Conservation (phyloP, 2,797 vertebrate species). For the Linurgus olivaceus region DNA sequence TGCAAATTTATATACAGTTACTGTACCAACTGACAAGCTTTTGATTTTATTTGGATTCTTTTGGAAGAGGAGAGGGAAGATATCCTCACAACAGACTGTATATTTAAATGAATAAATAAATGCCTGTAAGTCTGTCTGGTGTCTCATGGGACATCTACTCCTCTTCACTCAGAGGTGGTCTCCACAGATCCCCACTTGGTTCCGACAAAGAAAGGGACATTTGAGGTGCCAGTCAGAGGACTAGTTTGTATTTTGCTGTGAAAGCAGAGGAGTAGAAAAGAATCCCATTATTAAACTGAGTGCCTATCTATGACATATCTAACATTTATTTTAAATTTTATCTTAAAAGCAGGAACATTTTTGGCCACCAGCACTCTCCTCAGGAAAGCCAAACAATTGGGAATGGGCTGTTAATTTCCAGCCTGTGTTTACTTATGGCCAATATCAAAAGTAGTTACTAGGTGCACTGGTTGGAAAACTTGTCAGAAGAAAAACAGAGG, state of each 20-base stretch:
- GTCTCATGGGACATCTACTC: background rate
- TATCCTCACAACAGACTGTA: background rate
- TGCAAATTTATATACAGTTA: constrained; percentile 37
- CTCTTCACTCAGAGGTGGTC: background rate
- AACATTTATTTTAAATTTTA: background rate
- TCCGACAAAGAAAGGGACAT: background rate
- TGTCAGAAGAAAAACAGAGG: background rate
- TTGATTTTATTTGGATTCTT: constrained; percentile 42
- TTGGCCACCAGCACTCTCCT: background rate
- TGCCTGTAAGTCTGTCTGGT: background rate
- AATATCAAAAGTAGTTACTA: constrained; percentile 6
- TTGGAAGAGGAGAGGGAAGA: background rate
- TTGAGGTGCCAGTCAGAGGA: background rate
- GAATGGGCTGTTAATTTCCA: background rate
- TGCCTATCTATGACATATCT: background rate
- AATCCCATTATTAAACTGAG: background rate
- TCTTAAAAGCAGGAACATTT: background rate
- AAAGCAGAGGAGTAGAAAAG: background rate
- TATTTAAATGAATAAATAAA: constrained; percentile 24
- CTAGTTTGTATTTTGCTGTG: background rate
- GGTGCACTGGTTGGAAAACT: background rate
- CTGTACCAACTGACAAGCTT: background rate
- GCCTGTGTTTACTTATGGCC: background rate
- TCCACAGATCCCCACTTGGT: background rate
- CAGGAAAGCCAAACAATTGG: background rate